A percentile compares a stretch with the other conserved stretches of the same genome.
These are phyloP conservation scores for Mormoops blainvillei DNA, from an alignment of 2,113 vertebrate species.

Conservation along the genomic window DNA sequence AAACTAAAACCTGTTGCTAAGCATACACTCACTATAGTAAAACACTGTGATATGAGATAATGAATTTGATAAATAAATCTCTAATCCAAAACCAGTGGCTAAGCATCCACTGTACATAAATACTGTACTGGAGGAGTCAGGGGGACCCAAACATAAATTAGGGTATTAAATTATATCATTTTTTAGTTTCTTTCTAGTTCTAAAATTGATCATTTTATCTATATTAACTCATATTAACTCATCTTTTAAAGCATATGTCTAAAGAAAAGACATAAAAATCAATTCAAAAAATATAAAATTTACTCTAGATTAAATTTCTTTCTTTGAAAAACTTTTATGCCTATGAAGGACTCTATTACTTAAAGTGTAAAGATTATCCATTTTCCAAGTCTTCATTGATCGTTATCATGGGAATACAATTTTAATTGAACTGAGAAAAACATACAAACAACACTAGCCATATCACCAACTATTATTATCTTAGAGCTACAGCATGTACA, in stretches of 20 bases:
- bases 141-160: not conserved
- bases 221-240: not conserved
- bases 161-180: not conserved
- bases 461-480: not conserved
- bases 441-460: not conserved
- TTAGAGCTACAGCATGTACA: not conserved
- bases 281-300: not conserved
- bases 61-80: slow-evolving; percentile 7
- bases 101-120: not conserved
- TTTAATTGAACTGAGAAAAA: not conserved
- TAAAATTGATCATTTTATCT: not conserved
- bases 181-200: slow-evolving; percentile 8
- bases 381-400: not conserved
- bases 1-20: not conserved
- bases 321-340: not conserved
- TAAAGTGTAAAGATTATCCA: not conserved
- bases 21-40: not conserved
- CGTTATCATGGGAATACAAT: not conserved
- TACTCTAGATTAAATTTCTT: not conserved
- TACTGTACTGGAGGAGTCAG: not conserved
- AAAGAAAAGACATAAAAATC: not conserved
- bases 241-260: not conserved
- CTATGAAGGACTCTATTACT: not conserved
- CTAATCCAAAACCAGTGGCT: not conserved
- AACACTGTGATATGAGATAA: not conserved